These are phyloP conservation scores for Drosophila demipolita DNA, from an alignment of 2,888 invertebrate genomes.

Conservation along the genomic window DNA sequence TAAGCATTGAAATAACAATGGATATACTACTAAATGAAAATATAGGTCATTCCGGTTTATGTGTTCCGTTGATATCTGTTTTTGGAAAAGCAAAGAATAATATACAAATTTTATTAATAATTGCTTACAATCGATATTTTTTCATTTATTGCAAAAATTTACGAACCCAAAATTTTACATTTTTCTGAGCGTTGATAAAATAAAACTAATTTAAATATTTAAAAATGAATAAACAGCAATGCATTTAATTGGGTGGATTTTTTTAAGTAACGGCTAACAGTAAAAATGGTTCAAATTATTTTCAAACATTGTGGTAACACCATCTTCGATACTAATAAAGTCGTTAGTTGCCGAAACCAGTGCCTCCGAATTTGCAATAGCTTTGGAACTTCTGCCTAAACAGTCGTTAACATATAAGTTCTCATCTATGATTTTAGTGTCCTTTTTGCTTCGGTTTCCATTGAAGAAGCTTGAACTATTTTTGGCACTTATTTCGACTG, in stretches of 20 bases:
- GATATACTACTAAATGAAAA: background rate
- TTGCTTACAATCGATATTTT: background rate
- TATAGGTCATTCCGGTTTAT: background rate
- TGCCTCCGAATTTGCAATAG: constrained; percentile 40
- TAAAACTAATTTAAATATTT: background rate
- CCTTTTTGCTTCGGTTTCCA: constrained; percentile 48
- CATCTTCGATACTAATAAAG: constrained; percentile 53
- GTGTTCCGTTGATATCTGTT: background rate
- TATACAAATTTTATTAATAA: background rate
- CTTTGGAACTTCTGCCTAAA: constrained; percentile 51
- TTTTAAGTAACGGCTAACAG: constrained; percentile 18
- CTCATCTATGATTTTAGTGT: constrained; percentile 30
- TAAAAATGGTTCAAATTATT: constrained; percentile 43
- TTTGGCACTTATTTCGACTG: constrained; percentile 49
- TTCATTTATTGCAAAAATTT: background rate
- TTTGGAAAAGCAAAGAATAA: background rate
- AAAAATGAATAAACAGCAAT: constrained; percentile 53
- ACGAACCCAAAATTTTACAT: background rate
- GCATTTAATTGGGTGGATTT: constrained; percentile 29
- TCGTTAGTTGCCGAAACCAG: constrained; percentile 45
- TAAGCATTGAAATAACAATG: background rate
- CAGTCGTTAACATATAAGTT: constrained; percentile 48
- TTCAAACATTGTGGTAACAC: constrained; percentile 52
- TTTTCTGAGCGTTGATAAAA: background rate
- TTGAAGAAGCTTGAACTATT: constrained; percentile 59